A percentile compares a stretch with the other conserved stretches of the same genome.
phyloP scores from a whole-genome alignment of 2,113 vertebrate genomes.

The Podarcis raffonei region DNA sequence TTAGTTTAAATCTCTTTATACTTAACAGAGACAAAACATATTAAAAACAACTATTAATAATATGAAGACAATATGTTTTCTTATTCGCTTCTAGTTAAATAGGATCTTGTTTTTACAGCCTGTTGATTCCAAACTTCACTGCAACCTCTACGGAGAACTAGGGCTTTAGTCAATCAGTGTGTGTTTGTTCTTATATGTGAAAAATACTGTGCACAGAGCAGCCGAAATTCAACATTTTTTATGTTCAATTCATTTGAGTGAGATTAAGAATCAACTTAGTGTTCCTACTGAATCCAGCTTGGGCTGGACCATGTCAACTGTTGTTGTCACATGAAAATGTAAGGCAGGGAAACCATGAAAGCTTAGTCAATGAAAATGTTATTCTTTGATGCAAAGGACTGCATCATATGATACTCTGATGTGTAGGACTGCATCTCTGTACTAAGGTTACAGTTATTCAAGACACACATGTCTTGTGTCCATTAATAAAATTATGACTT shows the following conservation, averaged over 20 bases:
- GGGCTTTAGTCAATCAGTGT: too few species aligned
- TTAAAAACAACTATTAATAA: too few species aligned
- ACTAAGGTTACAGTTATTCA: neutral
- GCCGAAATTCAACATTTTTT: too few species aligned
- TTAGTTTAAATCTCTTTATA: neutral
- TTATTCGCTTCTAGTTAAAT: too few species aligned
- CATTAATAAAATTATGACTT: neutral
- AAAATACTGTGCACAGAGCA: too few species aligned
- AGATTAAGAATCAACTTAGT: neutral
- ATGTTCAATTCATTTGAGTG: neutral
- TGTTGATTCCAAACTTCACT: too few species aligned
- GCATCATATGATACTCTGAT: neutral
- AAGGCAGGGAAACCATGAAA: conserved; percentile 11
- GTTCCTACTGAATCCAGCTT: neutral
- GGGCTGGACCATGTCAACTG: neutral
- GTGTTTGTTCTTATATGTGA: neutral
- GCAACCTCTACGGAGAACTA: too few species aligned
- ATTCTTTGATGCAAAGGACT: neutral
- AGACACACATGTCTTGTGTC: neutral
- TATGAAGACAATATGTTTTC: too few species aligned
- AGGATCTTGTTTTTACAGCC: too few species aligned
- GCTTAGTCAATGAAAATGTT: neutral
- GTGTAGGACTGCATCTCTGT: neutral
- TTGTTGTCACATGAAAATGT: neutral
- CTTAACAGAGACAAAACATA: neutral